Conservation (phyloP, 2,113 vertebrate genomes). For the Proteles cristata region DNA sequence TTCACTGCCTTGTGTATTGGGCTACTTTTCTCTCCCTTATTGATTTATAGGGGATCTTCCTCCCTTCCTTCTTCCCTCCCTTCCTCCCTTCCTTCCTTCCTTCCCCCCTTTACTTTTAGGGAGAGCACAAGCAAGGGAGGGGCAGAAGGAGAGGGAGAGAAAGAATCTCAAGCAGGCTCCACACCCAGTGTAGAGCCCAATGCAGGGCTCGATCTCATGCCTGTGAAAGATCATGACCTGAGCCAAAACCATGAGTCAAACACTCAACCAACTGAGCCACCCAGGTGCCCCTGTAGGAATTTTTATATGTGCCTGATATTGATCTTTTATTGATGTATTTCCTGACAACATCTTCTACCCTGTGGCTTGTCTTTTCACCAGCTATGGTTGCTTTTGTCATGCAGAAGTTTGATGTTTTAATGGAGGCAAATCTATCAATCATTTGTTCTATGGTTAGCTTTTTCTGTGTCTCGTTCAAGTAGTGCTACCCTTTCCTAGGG, state of each 20-base stretch:
- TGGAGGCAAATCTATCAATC: background rate
- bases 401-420: background rate
- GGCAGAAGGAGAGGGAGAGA: too few relatives aligned
- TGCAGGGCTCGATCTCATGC: too few relatives aligned
- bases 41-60: background rate
- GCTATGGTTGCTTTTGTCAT: background rate
- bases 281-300: background rate
- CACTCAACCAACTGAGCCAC: too few relatives aligned
- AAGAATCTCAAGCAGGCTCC: too few relatives aligned
- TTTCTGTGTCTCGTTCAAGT: background rate
- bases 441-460: background rate
- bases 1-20: background rate
- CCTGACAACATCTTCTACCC: background rate
- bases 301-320: background rate
- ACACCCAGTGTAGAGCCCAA: too few relatives aligned
- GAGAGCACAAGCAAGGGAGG: too few relatives aligned
- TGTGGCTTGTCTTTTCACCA: background rate
- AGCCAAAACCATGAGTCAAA: too few relatives aligned
- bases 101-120: too few relatives aligned
- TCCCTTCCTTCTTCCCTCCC: too few relatives aligned
- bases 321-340: background rate
- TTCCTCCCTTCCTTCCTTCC: too few relatives aligned
- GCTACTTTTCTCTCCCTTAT: background rate
- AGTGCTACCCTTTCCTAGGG: background rate
- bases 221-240: too few relatives aligned